Evolutionary conservation across 1,140 invertebrate genomes (phyloP), one percentile per base, ranked within the genome.

Genomic region (Caerostris extrusa): DNA sequence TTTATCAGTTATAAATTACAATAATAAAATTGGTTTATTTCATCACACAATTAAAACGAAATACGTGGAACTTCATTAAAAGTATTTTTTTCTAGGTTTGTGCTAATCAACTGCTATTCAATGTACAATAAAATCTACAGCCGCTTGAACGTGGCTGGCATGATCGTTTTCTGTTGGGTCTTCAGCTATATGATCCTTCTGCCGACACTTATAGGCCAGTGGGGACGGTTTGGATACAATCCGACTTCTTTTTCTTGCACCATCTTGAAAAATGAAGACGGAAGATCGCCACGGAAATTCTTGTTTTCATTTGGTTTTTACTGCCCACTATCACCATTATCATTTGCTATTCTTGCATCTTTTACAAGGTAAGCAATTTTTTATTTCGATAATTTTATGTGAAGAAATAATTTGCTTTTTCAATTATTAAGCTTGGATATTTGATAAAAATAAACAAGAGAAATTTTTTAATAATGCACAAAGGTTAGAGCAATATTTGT

Each of bases 321-420:
- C 95, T 98, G 77, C 98, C 98, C 0, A 98, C 98, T 95, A 95
- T 98, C 3, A 97, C 98, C 4, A 98, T 98, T 94, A 97, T 98
- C 55, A 96, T 97, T 56, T 98, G 97, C 53, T 98, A 98, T 96
- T 97, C 97, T 2, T 98, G 98, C 96, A 98, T 98, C 93, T 98
- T 98, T 95, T 97, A 97, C 96, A 97, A 97, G 89, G 98, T 98
- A 3, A 95, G 97, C 19, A 34, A 34, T 34, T 34, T 34, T 34
- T 34, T 34, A 34, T 34, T 34, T 34, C 34, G 34, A 34, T 34
- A 34, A 34, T 34, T 34, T 34, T 34, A 34, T 34, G 34, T 34
- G 34, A 34, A 34, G 34, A 34, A 34, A 34, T 34, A 34, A 34
- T 34, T 34, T 34, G 34, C 34, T 34, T 34, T 34, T 34, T 34